Percentiles rank a stretch among this genome's conserved stretches.
phyloP scores from a whole-genome alignment of 2,888 invertebrate species.

The Lissonota sp. region DNA sequence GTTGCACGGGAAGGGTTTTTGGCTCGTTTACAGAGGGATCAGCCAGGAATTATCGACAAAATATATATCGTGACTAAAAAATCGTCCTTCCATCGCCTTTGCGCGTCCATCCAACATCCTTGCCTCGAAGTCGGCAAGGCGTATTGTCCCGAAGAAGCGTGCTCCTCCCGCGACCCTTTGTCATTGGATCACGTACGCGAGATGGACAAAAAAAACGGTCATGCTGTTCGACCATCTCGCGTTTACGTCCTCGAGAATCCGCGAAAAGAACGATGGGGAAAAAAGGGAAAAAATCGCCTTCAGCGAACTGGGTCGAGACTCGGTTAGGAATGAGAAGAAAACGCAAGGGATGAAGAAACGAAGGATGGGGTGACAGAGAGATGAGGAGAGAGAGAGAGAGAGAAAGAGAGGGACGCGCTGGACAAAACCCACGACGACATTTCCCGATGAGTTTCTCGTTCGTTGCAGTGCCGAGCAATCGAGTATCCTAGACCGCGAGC shows the following conservation, averaged over 20 bases:
- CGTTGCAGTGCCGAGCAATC: slow-evolving; percentile 60
- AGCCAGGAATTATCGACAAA: slow-evolving; percentile 47
- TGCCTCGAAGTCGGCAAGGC: too few relatives aligned
- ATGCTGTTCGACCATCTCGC: not conserved
- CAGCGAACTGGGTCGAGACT: slow-evolving; percentile 39
- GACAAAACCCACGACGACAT: slow-evolving; percentile 48
- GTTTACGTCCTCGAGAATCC: slow-evolving; percentile 1
- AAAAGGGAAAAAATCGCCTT: not conserved
- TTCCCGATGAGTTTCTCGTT: slow-evolving; percentile 55
- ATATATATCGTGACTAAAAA: slow-evolving; percentile 22
- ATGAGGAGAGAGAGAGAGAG: slow-evolving; percentile 9
- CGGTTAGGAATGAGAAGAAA: slow-evolving; percentile 22
- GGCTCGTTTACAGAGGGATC: not conserved
- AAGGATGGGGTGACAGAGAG: slow-evolving; percentile 10
- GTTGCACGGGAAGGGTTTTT: too few relatives aligned
- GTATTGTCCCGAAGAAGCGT: too few relatives aligned
- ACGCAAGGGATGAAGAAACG: not conserved
- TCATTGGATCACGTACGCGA: not conserved
- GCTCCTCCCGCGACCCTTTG: too few relatives aligned
- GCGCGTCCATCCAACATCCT: not conserved
- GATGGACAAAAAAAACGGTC: not conserved
- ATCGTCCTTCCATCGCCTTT: not conserved
- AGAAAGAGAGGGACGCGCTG: slow-evolving; percentile 8
- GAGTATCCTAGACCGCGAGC: slow-evolving; percentile 53
- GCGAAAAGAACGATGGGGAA: not conserved